Base-by-base conservation (phyloP, 1,140 invertebrate genomes). In the Ostrea denselamellosa region DNA sequence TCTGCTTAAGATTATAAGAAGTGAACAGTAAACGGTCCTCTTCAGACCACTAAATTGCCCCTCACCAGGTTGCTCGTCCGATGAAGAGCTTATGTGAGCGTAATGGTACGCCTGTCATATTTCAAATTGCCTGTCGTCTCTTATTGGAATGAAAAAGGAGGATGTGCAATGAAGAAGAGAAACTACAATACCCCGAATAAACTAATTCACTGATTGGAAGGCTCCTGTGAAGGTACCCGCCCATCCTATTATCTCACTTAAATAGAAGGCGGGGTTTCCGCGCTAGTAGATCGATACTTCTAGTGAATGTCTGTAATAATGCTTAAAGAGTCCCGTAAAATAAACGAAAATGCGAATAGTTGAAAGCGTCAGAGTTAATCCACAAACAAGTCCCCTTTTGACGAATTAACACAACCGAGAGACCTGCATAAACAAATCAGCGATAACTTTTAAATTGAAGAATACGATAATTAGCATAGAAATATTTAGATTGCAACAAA, bases 11-110 rank as follows among this genome's bases (percentile, higher is more conserved):
- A 87, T 87, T 58, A 81, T 53, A 68, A 83, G 87, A 85, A 87
- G 85, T 87, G 71, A 87, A 82, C 86, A 44, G 88, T 86, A 89
- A 89, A 89, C 88, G 81, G 88, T 86, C 86, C 88, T 87, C 88
- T 89, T 89, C 68, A 89, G 68, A 44, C 28, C 54, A 28, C 65
- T 87, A 77, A 86, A 89, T 89, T 87, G 86, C 88, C 88, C 87
- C 86, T 89, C 83, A 77, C 65, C 53, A 85, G 71, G 81, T 87
- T 87, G 85, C 86, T 81, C 86, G 52, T 89, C 68, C 81, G 86
- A 89, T 86, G 83, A 86, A 85, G 86, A 86, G 87, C 83, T 62
- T 86, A 87, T 89, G 86, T 77, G 77, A 87, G 88, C 86, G 68
- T 85, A 44, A 89, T 85, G 83, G 86, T 85, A 34, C 65, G 83